Conservation (phyloP, 2,888 invertebrate species). For the Dione vanillae region DNA sequence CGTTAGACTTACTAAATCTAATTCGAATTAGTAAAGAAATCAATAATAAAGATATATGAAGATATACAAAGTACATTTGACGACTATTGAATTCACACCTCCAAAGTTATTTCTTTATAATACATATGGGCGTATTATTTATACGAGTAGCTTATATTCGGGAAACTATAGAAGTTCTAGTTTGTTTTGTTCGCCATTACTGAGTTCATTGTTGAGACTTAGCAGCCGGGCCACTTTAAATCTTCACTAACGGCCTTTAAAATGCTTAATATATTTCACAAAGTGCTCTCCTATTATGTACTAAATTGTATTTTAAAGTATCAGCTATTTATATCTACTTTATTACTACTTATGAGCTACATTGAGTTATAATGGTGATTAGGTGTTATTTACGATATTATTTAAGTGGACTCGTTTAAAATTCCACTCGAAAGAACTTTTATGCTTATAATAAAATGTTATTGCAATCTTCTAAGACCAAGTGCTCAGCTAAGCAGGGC, state of each 20-base stretch:
- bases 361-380: not conserved
- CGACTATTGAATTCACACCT: too few species aligned
- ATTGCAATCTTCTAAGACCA: not conserved
- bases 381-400: not conserved
- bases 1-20: too few species aligned
- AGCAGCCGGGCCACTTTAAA: conserved; percentile 73
- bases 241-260: conserved; percentile 77
- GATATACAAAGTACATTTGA: too few species aligned
- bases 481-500: not conserved
- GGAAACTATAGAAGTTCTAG: conserved; percentile 55
- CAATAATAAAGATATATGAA: too few species aligned
- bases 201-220: conserved; percentile 71
- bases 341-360: conserved; percentile 25
- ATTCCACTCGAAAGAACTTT: not conserved
- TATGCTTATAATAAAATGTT: not conserved
- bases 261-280: conserved; percentile 69
- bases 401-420: not conserved
- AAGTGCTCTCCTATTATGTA: conserved; percentile 60
- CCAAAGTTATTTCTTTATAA: too few species aligned
- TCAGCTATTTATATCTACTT: conserved; percentile 29
- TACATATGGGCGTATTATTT: conserved; percentile 38
- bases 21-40: too few species aligned
- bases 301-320: conserved; percentile 35
- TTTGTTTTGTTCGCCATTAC: conserved; percentile 68
- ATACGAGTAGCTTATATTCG: conserved; percentile 42